Percentiles rank a stretch among this genome's conserved stretches.
These are phyloP conservation scores for Athalia circularis DNA, from an alignment of 2,888 invertebrate species.

Conservation along the genomic window DNA sequence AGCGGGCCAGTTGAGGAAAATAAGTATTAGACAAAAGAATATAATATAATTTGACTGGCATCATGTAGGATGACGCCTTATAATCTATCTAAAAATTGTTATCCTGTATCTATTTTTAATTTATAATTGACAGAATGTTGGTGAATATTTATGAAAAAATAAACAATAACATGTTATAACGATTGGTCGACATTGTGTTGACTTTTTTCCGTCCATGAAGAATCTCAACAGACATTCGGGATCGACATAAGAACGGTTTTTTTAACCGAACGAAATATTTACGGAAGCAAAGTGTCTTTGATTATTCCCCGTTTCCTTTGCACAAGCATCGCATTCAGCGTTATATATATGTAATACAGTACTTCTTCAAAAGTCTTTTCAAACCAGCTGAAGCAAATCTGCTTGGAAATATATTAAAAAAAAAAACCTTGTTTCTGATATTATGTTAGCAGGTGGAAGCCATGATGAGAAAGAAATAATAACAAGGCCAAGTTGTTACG, in stretches of 20 bases:
- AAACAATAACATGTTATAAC: too few species aligned
- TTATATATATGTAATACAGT: conserved; percentile 6
- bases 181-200: too few species aligned
- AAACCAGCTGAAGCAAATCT: background rate
- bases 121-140: too few species aligned
- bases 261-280: background rate
- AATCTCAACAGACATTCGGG: background rate
- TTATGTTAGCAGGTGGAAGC: conserved; percentile 1
- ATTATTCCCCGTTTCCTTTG: background rate
- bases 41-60: too few species aligned
- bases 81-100: too few species aligned
- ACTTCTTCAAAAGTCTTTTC: background rate
- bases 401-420: background rate
- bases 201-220: background rate
- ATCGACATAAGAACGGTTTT: background rate
- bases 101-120: too few species aligned
- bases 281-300: background rate
- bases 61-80: too few species aligned
- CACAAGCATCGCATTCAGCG: background rate
- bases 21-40: too few species aligned
- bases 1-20: conserved; percentile 94
- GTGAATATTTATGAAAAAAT: too few species aligned
- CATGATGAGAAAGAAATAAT: conserved; percentile 1
- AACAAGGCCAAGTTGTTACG: conserved; percentile 12
- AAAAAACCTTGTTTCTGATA: conserved; percentile 1